Evolutionary conservation across 2,113 vertebrate species (phyloP), one percentile per base, ranked within the genome.

Genomic region (Daboia siamensis): DNA sequence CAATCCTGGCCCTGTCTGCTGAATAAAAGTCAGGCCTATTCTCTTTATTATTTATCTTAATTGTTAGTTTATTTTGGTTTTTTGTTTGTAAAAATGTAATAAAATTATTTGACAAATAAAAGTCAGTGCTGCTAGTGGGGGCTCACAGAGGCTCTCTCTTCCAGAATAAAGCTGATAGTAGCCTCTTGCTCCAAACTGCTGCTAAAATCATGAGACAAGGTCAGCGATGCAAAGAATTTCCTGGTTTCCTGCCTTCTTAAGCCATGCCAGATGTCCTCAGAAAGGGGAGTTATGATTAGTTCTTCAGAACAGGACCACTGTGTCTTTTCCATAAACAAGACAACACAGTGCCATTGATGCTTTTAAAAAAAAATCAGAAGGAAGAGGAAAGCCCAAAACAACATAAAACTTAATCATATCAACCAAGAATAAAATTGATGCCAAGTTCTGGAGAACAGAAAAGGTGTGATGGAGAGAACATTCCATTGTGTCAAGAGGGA

Each of bases 201-300:
- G 96, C 89, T 95, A 96, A 94, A 96, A 96, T 94, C 29, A 91
- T 94, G 95, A 96, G 94, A 93, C 89, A 94, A 93, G 95, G 91
- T 92, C 93, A 96, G 93, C 93, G 96, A 97, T 97, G 95, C 90
- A 29, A 93, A 93, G 95, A 95, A 98, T 98, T 97, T 98, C 97
- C 98, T 97, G 96, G 91, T 91, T 96, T 90, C 93, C 87, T 93
- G 88, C 57, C 29, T 94, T 94, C 88, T 59, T 88, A 92, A 94
- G 94, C 95, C 95, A 69, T 86, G 84, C 61, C 52, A 92, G 86
- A 95, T 33, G 74, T 93, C 96, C 69, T 94, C 69, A 95, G 94
- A 87, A 61, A n/a, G 88, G 52, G 90, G 33, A 85, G 95, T 94
- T 80, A 44, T 17, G 33, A 93, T 90, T 93, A 96, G 94, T 93